Percentiles rank a stretch among this genome's conserved stretches.
These are phyloP conservation scores for Geophilus truncorum DNA, from an alignment of 2,888 invertebrate species.

Conservation along the genomic window DNA sequence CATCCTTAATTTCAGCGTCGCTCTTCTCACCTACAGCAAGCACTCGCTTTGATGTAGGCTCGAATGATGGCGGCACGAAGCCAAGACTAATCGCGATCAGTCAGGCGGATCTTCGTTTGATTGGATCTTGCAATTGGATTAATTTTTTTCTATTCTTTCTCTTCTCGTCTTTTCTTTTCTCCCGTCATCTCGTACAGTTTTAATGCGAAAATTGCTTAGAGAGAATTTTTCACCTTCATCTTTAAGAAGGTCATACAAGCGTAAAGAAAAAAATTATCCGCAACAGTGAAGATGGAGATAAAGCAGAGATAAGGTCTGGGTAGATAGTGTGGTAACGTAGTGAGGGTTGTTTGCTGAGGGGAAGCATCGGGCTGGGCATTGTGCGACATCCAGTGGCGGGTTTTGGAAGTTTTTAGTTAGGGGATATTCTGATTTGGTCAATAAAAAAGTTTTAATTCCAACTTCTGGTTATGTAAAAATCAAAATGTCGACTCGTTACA, in stretches of 20 bases:
- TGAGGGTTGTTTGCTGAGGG: background rate
- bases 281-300: background rate
- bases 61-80: background rate
- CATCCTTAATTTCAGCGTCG: background rate
- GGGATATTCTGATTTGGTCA: too few relatives aligned
- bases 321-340: background rate
- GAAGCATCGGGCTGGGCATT: background rate
- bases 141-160: too few relatives aligned
- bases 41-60: conserved; percentile 1
- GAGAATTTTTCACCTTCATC: background rate
- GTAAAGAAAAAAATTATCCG: background rate
- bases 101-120: background rate
- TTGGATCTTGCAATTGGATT: background rate
- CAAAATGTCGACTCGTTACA: too few relatives aligned
- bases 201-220: background rate
- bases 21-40: background rate
- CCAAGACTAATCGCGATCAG: background rate
- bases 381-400: background rate
- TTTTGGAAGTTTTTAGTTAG: background rate
- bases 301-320: background rate
- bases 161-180: background rate
- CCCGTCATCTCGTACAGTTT: background rate
- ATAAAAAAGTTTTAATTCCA: too few relatives aligned
- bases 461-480: too few relatives aligned
- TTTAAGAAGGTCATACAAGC: background rate